Evolutionary conservation across 1,140 invertebrate species (phyloP), one percentile per base, ranked within the genome.

Genomic region (Myzus persicae): DNA sequence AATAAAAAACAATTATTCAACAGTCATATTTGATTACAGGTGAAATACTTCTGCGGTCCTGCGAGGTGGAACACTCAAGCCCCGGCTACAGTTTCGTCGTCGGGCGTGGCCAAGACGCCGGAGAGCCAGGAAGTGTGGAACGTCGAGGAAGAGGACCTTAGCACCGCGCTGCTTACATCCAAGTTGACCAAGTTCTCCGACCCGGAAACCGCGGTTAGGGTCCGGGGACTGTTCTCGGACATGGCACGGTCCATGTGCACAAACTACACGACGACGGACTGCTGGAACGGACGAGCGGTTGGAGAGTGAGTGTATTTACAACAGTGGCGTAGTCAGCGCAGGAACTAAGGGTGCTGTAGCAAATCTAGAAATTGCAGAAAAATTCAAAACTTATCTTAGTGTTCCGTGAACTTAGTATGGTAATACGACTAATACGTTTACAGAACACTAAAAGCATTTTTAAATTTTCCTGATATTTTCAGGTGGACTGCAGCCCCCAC

Each of bases 231-330:
- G 94, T 97, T 97, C 94, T 96, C 95, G 31, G 96, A 96, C 93
- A 95, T 98, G 9, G 97, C 97, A 2, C 97, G 97, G 94, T 95
- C 96, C 67, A 95, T 97, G 59, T 98, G 97, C 95, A 95, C 96
- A 51, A 96, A 96, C 93, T 96, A 96, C 6, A 96, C 95, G 94
- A 96, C 96, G 38, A 96, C 96, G 38, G 96, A 96, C 18, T 98
- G 97, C 95, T 98, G 97, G 97, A 98, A 97, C 94, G 97, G 97
- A 67, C 96, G 97, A 94, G 95, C 96, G 93, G 95, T 97, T 94
- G 97, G 96, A 95, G 97, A 97, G 97, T 98, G 94, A 97, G 97
- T 97, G 94, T 26, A 48, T 85, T 42, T 85, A 14, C 59, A n/a
- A n/a, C 31, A 76, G 14, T 76, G 14, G 14, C 11, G 5, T 18